Evolutionary conservation across 2,113 vertebrate genomes (phyloP).

Genomic region (Aphyosemion australe): DNA sequence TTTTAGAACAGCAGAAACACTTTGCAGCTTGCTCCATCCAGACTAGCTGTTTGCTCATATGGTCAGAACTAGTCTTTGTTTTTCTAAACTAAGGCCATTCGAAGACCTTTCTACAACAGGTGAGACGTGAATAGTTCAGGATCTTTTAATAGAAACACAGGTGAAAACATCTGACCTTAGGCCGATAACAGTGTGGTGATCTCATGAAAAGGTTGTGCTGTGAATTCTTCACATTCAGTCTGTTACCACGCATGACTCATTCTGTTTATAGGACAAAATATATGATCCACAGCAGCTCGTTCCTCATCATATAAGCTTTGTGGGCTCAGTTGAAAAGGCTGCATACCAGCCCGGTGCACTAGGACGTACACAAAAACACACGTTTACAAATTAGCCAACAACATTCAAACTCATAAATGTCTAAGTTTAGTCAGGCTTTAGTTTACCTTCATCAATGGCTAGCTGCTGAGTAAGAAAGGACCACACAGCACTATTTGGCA

Average conservation of each 20-base stretch:
- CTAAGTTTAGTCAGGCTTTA: neutral
- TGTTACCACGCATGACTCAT: conserved; percentile 74
- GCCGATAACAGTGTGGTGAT: neutral
- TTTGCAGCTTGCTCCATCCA: no score
- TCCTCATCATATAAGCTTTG: conserved; percentile 53
- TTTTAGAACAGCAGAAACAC: no score
- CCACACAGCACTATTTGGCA: conserved; percentile 33
- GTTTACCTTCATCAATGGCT: conserved; percentile 29
- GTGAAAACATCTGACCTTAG: neutral
- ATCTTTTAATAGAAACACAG: neutral
- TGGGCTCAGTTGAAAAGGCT: conserved; percentile 29
- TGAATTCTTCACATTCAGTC: conserved; percentile 53
- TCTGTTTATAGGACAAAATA: conserved; percentile 62
- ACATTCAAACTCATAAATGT: no score
- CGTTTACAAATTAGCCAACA: no score
- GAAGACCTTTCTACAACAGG: no score
- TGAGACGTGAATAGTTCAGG: no score
- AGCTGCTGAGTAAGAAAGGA: conserved; percentile 39
- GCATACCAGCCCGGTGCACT: neutral
- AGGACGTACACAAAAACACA: conserved; percentile 8
- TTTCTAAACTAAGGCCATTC: no score
- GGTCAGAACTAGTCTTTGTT: no score
- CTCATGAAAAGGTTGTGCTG: conserved; percentile 24
- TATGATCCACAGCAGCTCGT: conserved; percentile 57
- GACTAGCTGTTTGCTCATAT: no score